phyloP scores from a whole-genome alignment of 1,140 invertebrate genomes.

The Apis dorsata region DNA sequence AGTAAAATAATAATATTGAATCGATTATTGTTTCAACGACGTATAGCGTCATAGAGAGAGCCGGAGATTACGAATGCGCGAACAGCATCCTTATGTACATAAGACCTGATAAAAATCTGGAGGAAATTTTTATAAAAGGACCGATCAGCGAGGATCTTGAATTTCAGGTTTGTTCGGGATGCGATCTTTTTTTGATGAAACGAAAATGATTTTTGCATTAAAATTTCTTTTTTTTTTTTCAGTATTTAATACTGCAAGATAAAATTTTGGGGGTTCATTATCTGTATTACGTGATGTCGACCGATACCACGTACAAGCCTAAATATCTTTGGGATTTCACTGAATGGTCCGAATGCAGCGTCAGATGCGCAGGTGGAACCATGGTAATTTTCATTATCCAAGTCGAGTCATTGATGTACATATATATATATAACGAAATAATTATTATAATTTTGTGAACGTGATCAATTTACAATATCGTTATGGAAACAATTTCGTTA shows the following conservation, averaged over 20 bases:
- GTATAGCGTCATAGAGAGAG: slow-evolving; percentile 65
- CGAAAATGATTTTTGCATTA: no score
- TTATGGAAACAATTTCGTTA: not conserved
- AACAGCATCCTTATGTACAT: slow-evolving; percentile 74
- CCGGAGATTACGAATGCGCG: slow-evolving; percentile 76
- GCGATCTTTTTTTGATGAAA: no score
- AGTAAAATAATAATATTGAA: not conserved
- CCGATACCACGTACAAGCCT: slow-evolving; percentile 68
- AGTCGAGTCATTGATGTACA: not conserved
- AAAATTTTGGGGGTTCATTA: slow-evolving; percentile 78
- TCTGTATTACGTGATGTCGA: slow-evolving; percentile 71
- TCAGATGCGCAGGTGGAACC: slow-evolving; percentile 78
- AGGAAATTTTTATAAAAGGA: no score
- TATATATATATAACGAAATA: not conserved
- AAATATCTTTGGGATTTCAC: slow-evolving; percentile 80
- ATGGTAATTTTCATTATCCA: slow-evolving; percentile 59
- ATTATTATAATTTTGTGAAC: not conserved
- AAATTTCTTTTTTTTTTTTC: no score
- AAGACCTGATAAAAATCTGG: slow-evolving; percentile 67
- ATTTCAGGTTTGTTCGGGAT: no score
- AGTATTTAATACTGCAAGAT: not conserved
- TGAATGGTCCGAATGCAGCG: slow-evolving; percentile 77
- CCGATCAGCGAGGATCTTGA: slow-evolving; percentile 73
- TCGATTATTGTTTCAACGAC: not conserved
- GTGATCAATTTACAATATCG: not conserved